Percentiles rank a stretch among this genome's conserved stretches.
Conservation (phyloP, 2,797 vertebrate species). For the Catharus ustulatus region DNA sequence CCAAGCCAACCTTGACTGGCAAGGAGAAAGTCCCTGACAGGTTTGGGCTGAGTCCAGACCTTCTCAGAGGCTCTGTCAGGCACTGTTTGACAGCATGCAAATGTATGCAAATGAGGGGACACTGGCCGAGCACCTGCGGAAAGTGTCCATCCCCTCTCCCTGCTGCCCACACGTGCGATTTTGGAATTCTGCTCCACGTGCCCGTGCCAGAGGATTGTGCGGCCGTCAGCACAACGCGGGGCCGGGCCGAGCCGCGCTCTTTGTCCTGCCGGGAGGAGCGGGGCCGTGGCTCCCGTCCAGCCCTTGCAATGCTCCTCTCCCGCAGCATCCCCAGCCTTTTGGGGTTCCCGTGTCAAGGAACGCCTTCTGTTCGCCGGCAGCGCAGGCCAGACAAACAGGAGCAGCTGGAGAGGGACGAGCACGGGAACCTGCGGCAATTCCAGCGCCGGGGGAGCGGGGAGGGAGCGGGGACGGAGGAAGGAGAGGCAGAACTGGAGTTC, state of each 20-base stretch:
- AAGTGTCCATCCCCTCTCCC: conserved; percentile 82
- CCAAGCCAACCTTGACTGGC: conserved; percentile 82
- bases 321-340: conserved; percentile 53
- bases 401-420: conserved; percentile 66
- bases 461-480: background rate
- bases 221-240: conserved; percentile 88
- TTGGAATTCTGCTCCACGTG: conserved; percentile 78
- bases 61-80: conserved; percentile 92
- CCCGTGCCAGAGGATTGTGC: conserved; percentile 84
- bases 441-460: background rate
- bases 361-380: conserved; percentile 70
- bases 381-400: background rate
- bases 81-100: conserved; percentile 96
- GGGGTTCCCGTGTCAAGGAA: background rate
- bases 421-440: background rate
- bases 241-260: conserved; percentile 65
- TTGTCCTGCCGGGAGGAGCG: conserved; percentile 72
- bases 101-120: conserved; percentile 94
- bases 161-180: conserved; percentile 77
- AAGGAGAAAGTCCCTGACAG: conserved; percentile 87
- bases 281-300: conserved; percentile 88
- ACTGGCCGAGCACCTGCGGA: conserved; percentile 83
- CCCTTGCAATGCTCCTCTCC: conserved; percentile 82
- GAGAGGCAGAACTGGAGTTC: background rate
- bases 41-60: conserved; percentile 91